Conservation (phyloP, 2,888 invertebrate genomes). For the Drosophila imparisetae region DNA sequence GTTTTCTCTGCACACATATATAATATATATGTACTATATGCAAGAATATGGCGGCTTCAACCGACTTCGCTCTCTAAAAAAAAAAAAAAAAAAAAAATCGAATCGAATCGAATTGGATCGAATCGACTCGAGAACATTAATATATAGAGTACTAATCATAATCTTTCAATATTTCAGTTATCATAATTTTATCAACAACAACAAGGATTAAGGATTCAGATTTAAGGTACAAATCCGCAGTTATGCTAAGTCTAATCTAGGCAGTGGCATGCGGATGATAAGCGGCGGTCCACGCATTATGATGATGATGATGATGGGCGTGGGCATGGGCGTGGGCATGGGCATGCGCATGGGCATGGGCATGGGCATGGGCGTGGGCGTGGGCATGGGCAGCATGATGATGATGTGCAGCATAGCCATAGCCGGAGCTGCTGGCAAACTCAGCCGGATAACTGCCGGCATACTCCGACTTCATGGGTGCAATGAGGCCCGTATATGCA, state of each 20-base stretch:
- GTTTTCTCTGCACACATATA: slow-evolving; percentile 9
- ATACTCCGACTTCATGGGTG: slow-evolving; percentile 80
- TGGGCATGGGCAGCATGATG: slow-evolving; percentile 44
- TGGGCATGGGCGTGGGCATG: slow-evolving; percentile 52
- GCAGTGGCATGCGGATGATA: slow-evolving; percentile 79
- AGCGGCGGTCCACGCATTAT: slow-evolving; percentile 81
- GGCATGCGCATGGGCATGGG: slow-evolving; percentile 51
- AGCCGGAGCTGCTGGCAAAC: slow-evolving; percentile 63
- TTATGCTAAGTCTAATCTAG: slow-evolving; percentile 29
- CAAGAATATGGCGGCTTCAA: slow-evolving; percentile 51
- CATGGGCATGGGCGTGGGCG: slow-evolving; percentile 56
- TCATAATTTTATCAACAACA: slow-evolving; percentile 27
- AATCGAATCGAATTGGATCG: neutral
- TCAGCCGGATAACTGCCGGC: slow-evolving; percentile 70
- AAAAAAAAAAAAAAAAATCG: slow-evolving; percentile 21
- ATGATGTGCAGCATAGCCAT: slow-evolving; percentile 55
- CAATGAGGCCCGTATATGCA: slow-evolving; percentile 61
- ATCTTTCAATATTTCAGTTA: slow-evolving; percentile 1
- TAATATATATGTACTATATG: slow-evolving; percentile 22
- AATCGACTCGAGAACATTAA: neutral
- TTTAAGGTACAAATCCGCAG: slow-evolving; percentile 15
- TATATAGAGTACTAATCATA: neutral
- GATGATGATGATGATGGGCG: slow-evolving; percentile 57
- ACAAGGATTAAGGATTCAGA: slow-evolving; percentile 23
- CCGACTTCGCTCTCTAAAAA: slow-evolving; percentile 41